Base-by-base conservation (phyloP, 2,797 vertebrate genomes). In the Periparus ater region DNA sequence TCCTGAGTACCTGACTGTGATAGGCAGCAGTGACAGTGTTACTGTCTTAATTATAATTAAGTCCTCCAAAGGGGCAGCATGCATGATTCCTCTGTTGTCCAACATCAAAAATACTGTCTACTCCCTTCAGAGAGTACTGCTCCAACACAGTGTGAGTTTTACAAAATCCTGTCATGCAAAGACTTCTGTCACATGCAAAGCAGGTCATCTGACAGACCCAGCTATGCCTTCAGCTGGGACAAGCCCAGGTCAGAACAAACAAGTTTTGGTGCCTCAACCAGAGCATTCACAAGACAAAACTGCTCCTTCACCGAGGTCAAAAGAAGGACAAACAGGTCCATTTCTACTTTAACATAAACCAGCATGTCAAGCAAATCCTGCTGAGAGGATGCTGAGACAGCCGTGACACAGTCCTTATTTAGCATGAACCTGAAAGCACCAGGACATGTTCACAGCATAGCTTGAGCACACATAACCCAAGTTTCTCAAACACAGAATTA, bases 141-240 rank as follows among this genome's bases (percentile, higher is more conserved):
- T 48, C 20, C 38, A 57, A 42, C n/a, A 48, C 6, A 0, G 0
- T 2, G 2, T 2, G 18, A 84, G 19, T 54, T 84, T 54, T n/a
- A 60, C 15, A 22, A 63, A 91, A 80, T 26, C 19, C 45, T 12
- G 16, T 30, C 60, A 26, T 5, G 7, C 27, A 47, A 70, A 57
- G n/a, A 30, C 34, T 67, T 48, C 21, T 40, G 68, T 23, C 27
- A 30, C 11, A 71, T 7, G 44, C 61, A 58, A 32, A 73, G 53
- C 48, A 55, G 36, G 44, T 38, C 12, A 12, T 14, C 38, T 1
- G 0, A 71, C 36, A 81, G 61, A 50, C 22, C n/a, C 79, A 76
- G 32, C 38, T 36, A 42, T 23, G 38, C 40, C 15, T 20, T 44
- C 48, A 57, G 34, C 50, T 8, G 32, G 19, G 55, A 54, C 27